Conservation (phyloP, 2,888 invertebrate species). For the Iselma pallidipennis region DNA sequence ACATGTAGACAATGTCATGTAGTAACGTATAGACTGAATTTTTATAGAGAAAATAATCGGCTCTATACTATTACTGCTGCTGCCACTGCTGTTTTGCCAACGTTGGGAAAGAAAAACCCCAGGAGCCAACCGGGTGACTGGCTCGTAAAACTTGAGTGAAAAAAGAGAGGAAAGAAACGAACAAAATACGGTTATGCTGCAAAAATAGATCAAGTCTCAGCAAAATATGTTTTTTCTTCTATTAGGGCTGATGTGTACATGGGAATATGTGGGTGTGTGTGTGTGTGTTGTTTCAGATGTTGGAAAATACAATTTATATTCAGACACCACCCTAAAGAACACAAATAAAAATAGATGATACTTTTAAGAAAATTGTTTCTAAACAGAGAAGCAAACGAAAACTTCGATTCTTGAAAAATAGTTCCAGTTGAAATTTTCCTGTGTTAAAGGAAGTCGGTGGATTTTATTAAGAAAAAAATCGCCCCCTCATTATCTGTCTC, state of each 20-base stretch:
- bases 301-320: conserved; percentile 4
- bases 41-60: conserved; percentile 27
- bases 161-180: conserved; percentile 38
- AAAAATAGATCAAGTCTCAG: conserved; percentile 47
- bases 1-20: too few species aligned
- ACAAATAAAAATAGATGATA: conserved; percentile 1
- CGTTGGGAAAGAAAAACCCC: conserved; percentile 40
- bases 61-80: background rate
- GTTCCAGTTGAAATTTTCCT: too few species aligned
- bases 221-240: conserved; percentile 41
- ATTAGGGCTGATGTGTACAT: conserved; percentile 31
- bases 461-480: too few species aligned
- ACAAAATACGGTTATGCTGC: conserved; percentile 44
- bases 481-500: too few species aligned
- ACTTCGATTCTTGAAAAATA: too few species aligned
- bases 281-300: conserved; percentile 22
- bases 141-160: conserved; percentile 46
- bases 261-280: conserved; percentile 26
- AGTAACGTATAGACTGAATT: conserved; percentile 12
- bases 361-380: background rate
- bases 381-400: background rate
- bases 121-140: conserved; percentile 46
- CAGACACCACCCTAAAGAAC: background rate
- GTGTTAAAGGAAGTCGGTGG: too few species aligned
- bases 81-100: conserved; percentile 29